Percentiles rank a stretch among this genome's conserved stretches.
These are phyloP conservation scores for Pocillopora grandis DNA, from an alignment of 92 coral and sea anemone species.

Conservation along the genomic window DNA sequence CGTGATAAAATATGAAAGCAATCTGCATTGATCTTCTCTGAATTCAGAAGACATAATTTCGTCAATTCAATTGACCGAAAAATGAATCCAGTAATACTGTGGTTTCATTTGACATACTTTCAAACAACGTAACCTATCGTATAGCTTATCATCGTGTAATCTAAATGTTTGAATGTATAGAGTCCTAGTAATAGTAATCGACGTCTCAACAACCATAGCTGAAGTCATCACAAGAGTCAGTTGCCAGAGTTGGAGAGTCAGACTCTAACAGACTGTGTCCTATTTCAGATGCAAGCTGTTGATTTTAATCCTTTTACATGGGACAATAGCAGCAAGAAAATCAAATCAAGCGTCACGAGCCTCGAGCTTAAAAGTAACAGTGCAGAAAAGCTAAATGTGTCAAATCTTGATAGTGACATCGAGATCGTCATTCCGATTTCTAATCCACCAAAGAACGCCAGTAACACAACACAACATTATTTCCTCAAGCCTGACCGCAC, in stretches of 20 bases:
- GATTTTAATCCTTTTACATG: conserved; percentile 37
- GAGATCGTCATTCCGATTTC: conserved; percentile 34
- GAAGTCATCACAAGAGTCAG: neutral
- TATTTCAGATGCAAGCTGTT: conserved; percentile 35
- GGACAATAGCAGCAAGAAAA: conserved; percentile 31
- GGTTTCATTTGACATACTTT: too few relatives aligned
- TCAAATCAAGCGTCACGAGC: conserved; percentile 38
- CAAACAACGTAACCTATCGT: too few relatives aligned
- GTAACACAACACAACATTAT: neutral
- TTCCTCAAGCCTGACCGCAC: conserved; percentile 26
- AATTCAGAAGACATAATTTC: too few relatives aligned
- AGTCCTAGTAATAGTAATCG: too few relatives aligned
- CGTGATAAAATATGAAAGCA: too few relatives aligned
- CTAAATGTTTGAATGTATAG: too few relatives aligned
- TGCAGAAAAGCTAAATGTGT: conserved; percentile 18
- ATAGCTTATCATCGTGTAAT: too few relatives aligned
- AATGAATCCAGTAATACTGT: too few relatives aligned
- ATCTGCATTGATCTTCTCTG: too few relatives aligned
- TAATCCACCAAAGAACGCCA: conserved; percentile 5
- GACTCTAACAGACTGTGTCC: neutral
- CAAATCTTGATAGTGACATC: conserved; percentile 31
- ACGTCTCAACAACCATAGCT: too few relatives aligned
- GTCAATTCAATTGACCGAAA: too few relatives aligned
- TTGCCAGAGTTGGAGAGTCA: neutral
- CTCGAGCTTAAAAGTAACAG: conserved; percentile 17